Base-by-base conservation (phyloP, 2,888 invertebrate species). In the Rhodophaea formosa region DNA sequence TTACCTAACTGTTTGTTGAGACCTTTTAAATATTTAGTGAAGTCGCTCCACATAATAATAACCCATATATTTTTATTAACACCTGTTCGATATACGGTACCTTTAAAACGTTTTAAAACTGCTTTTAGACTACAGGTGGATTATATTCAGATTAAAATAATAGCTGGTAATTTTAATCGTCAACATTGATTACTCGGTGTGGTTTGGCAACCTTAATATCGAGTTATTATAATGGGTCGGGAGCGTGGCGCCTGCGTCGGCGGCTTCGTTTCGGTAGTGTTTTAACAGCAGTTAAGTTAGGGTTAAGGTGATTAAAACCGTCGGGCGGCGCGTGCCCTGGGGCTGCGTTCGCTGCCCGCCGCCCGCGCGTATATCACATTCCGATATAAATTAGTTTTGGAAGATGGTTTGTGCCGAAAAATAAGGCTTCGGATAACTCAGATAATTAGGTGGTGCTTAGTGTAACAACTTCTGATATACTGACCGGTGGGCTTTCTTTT, bases 341-440 rank as follows among this genome's bases (percentile, higher is more conserved):
- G 86, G 82, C 76, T 52, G 42, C 47, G 35, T n/a, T n/a, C n/a
- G n/a, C n/a, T 57, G 57, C 66, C 39, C 53, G 67, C 72, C 75
- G 77, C 74, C 79, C 80, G 77, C 76, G 80, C 83, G 84, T 88
- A 88, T 84, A 88, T 88, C 88, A 88, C 90, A 91, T 91, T 90
- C 90, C 90, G 81, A 86, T 88, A 87, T 86, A 88, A 90, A 91
- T 91, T 90, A 86, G 87, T 89, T 91, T 88, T 83, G 74, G 81
- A 74, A 76, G 73, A 77, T 72, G 72, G 74, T 74, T 23, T 82
- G 80, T 82, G 86, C 85, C 86, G 85, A 87, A 70, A 61, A 86
- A 87, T 85, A 80, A 80, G 72, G 77, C 77, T 70, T 68, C 68
- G 71, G 70, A 66, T 77, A 74, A 74, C 75, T 71, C 74, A 69